Conservation (phyloP, 2,113 vertebrate genomes). For the Cheilinus undulatus region DNA sequence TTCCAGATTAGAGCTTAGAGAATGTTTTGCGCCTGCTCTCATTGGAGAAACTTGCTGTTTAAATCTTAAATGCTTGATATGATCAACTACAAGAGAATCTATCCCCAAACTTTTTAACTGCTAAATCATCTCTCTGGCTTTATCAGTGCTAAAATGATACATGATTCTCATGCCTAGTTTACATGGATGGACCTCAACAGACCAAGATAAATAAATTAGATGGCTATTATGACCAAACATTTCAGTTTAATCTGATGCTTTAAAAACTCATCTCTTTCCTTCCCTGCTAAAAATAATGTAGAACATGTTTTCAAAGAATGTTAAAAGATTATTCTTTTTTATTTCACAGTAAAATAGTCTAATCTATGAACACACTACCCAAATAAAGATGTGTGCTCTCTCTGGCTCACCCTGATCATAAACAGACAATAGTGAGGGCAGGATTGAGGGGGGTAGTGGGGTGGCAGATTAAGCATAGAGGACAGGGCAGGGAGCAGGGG, state of each 20-base stretch:
- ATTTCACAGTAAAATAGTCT: not conserved
- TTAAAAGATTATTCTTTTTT: not conserved
- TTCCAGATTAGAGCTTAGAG: not conserved
- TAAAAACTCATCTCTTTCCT: no score
- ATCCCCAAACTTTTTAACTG: no score
- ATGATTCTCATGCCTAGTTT: no score
- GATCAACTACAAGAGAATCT: not conserved
- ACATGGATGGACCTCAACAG: no score
- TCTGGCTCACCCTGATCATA: conserved; percentile 11
- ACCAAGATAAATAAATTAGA: no score
- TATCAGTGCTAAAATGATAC: no score
- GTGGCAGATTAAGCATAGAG: conserved; percentile 47
- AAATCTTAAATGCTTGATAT: not conserved
- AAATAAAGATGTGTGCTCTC: not conserved
- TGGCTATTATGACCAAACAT: no score
- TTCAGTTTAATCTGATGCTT: no score
- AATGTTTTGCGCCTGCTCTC: no score
- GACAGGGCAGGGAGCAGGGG: conserved; percentile 30
- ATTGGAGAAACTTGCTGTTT: not conserved
- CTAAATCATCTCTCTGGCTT: no score
- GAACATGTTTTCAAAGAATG: not conserved
- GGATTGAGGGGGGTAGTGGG: conserved; percentile 30
- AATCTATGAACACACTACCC: not conserved
- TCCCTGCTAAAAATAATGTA: no score
- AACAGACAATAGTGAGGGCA: conserved; percentile 32